Evolutionary conservation across 2,888 invertebrate species (phyloP).

Genomic region (Melikaiella ostensackeni): DNA sequence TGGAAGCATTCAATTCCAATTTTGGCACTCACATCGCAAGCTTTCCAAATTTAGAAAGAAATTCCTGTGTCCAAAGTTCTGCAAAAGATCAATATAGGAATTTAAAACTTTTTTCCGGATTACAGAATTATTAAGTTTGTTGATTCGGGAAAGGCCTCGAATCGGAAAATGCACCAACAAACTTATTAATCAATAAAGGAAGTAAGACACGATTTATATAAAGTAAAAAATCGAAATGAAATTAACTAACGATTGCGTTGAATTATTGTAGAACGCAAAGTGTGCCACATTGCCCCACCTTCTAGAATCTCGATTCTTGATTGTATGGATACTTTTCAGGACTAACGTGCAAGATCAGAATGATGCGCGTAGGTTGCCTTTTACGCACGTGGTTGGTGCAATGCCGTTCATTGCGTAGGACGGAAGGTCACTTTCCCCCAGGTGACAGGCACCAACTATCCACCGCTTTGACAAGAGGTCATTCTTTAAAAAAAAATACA

Average conservation of each 20-base stretch:
- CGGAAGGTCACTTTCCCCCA: slow-evolving; percentile 38
- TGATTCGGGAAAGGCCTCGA: too few relatives aligned
- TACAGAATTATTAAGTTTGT: too few relatives aligned
- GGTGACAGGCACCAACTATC: background rate
- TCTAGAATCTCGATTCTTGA: slow-evolving; percentile 18
- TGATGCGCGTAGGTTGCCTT: slow-evolving; percentile 29
- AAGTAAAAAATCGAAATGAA: background rate
- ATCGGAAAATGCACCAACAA: too few relatives aligned
- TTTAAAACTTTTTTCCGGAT: too few relatives aligned
- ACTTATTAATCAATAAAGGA: too few relatives aligned
- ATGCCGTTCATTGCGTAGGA: slow-evolving; percentile 37
- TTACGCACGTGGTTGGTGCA: slow-evolving; percentile 31
- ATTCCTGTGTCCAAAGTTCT: too few relatives aligned
- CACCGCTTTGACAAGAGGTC: background rate
- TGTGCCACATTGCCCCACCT: slow-evolving; percentile 4
- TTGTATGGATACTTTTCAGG: slow-evolving; percentile 13
- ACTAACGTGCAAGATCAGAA: slow-evolving; percentile 29
- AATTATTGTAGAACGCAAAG: background rate
- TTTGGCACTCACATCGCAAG: too few relatives aligned
- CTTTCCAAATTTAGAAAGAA: too few relatives aligned
- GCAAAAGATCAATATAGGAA: too few relatives aligned
- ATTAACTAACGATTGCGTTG: background rate
- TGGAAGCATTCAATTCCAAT: too few relatives aligned
- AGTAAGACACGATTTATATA: background rate
- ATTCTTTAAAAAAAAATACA: background rate